A percentile compares a stretch with the other conserved stretches of the same genome.
Conservation (phyloP, 2,888 invertebrate species). For the Agrenia bidenticulata region DNA sequence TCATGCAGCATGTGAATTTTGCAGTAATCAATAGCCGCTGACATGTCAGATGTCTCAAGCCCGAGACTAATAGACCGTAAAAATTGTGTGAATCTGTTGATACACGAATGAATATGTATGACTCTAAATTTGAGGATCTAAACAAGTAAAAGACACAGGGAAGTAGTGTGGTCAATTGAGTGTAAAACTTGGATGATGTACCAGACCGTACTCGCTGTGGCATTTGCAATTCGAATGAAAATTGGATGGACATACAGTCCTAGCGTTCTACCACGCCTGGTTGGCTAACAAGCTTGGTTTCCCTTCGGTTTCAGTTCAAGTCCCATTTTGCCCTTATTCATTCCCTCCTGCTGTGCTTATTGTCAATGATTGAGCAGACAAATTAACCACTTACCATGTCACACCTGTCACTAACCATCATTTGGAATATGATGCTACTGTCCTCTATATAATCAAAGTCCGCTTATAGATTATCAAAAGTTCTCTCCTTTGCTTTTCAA, state of each 20-base stretch:
- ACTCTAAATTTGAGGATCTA: no score
- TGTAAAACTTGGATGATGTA: slow-evolving; percentile 38
- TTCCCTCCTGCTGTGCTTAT: slow-evolving; percentile 30
- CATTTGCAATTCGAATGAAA: slow-evolving; percentile 6
- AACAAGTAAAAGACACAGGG: no score
- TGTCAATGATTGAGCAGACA: slow-evolving; percentile 33
- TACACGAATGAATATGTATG: no score
- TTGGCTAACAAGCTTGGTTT: slow-evolving; percentile 9
- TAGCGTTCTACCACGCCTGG: background rate
- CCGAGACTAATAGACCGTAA: slow-evolving; percentile 19
- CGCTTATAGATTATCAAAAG: no score
- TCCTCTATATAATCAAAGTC: background rate
- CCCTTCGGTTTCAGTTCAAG: slow-evolving; percentile 20
- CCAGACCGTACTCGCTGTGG: background rate
- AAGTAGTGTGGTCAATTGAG: slow-evolving; percentile 37
- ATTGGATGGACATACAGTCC: background rate
- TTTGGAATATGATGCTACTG: background rate
- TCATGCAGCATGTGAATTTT: no score
- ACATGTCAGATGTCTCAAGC: background rate
- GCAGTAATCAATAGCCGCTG: no score
- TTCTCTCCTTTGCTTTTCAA: no score
- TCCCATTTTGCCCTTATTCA: slow-evolving; percentile 8
- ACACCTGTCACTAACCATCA: slow-evolving; percentile 40
- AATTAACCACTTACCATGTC: slow-evolving; percentile 42
- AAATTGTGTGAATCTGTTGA: no score